phyloP scores from a whole-genome alignment of 2,888 invertebrate genomes.

The Heliconius charithonia region DNA sequence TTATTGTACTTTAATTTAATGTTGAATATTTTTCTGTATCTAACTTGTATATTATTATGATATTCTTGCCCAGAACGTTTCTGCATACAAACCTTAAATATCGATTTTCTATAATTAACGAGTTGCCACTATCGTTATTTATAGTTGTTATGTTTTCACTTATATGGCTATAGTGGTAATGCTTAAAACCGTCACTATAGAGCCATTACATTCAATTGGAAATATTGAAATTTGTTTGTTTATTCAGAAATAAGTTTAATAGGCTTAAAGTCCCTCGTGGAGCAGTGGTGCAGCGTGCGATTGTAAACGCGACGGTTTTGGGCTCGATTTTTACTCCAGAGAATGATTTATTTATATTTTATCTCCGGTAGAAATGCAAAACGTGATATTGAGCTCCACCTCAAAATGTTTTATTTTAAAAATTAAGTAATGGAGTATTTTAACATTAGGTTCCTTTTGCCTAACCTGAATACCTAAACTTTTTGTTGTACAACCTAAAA shows the following conservation, averaged over 20 bases:
- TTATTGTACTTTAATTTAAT: too few relatives aligned
- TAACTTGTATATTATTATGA: neutral
- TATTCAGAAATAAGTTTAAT: too few relatives aligned
- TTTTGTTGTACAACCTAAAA: neutral
- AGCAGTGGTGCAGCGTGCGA: neutral
- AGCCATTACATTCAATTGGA: neutral
- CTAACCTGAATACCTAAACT: too few relatives aligned
- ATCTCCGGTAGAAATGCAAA: too few relatives aligned
- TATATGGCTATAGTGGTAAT: neutral
- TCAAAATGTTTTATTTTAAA: too few relatives aligned
- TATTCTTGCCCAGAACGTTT: neutral
- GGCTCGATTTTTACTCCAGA: neutral
- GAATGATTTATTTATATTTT: neutral
- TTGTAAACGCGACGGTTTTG: neutral
- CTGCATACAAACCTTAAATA: neutral
- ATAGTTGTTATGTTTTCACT: neutral
- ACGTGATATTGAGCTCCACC: too few relatives aligned
- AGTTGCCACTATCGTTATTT: neutral
- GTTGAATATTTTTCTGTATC: neutral
- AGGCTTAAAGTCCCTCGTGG: neutral
- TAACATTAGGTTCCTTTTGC: too few relatives aligned
- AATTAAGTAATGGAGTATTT: too few relatives aligned
- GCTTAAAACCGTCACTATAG: neutral
- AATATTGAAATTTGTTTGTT: neutral
- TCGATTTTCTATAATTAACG: slow-evolving; percentile 5